Evolutionary conservation across 2,113 vertebrate genomes (phyloP).

Genomic region (Alosa alosa): DNA sequence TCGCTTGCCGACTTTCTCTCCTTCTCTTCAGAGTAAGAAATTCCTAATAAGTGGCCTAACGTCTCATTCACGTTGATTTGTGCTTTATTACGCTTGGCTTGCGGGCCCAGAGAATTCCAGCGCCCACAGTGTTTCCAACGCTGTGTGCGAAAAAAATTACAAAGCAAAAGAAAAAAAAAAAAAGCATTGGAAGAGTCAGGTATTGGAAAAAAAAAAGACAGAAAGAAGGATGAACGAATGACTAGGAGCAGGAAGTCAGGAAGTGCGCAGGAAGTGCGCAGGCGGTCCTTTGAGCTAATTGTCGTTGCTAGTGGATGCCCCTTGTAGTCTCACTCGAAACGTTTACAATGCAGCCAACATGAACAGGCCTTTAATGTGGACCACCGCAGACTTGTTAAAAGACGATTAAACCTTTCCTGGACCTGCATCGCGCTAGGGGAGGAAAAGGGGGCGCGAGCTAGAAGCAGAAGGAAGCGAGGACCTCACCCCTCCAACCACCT

Average conservation of each 20-base stretch:
- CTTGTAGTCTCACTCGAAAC: conserved; percentile 37
- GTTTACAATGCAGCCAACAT: conserved; percentile 46
- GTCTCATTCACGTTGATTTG: conserved; percentile 31
- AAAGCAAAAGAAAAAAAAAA: not conserved
- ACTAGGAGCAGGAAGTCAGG: not conserved
- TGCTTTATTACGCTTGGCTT: conserved; percentile 36
- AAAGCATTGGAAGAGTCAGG: conserved; percentile 28
- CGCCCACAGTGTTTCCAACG: conserved; percentile 28
- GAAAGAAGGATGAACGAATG: not conserved
- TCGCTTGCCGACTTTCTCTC: not conserved
- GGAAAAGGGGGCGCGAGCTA: conserved; percentile 26
- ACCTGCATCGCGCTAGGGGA: conserved; percentile 25
- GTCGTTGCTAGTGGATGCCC: conserved; percentile 37
- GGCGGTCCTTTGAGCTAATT: conserved; percentile 44
- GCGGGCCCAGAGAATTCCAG: conserved; percentile 10
- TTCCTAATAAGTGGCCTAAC: conserved; percentile 43
- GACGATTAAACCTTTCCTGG: conserved; percentile 40
- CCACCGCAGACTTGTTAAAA: conserved; percentile 47
- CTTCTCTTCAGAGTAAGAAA: conserved; percentile 23
- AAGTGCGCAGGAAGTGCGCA: conserved; percentile 56
- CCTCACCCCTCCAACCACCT: not conserved
- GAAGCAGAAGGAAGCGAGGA: conserved; percentile 54
- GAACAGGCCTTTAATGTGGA: conserved; percentile 44
- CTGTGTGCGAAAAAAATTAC: not conserved
- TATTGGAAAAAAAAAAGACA: not conserved